Evolutionary conservation across 35 echinoderm and acorn worm genomes (phyloP).

Genomic region (Eucidaris tribuloides): DNA sequence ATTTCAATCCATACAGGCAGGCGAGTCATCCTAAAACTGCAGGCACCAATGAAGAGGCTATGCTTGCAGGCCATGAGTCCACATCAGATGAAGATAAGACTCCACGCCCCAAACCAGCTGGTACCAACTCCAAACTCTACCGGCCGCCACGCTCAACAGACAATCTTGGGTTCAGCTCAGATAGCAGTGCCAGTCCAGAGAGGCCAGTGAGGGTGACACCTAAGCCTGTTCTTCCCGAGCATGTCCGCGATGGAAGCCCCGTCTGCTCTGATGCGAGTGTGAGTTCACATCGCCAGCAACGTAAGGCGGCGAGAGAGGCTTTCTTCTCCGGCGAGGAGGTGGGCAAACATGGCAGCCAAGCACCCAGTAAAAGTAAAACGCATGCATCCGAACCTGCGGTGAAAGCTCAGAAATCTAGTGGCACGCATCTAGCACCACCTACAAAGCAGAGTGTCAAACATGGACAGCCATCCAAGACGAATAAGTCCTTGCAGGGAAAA

Average conservation of each 20-base stretch:
- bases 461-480: neutral
- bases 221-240: conserved; percentile 1
- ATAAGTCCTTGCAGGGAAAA: neutral
- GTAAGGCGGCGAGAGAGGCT: neutral
- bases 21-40: conserved; percentile 19
- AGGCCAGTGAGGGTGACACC: neutral
- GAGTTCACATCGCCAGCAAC: neutral
- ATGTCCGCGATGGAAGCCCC: neutral
- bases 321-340: neutral
- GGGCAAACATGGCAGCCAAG: neutral
- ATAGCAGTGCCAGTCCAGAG: conserved; percentile 67
- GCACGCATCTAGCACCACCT: conserved; percentile 15
- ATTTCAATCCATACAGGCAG: conserved; percentile 35
- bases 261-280: no score
- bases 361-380: neutral
- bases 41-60: neutral
- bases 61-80: neutral
- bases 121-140: conserved; percentile 45
- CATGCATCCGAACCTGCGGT: neutral
- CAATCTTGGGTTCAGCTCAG: conserved; percentile 77
- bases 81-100: conserved; percentile 58
- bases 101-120: neutral
- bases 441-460: conserved; percentile 12
- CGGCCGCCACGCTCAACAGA: conserved; percentile 50
- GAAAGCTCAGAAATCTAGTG: no score